Evolutionary conservation across 2,797 vertebrate genomes (phyloP).

Genomic region (Stomatorhinus walkeri): DNA sequence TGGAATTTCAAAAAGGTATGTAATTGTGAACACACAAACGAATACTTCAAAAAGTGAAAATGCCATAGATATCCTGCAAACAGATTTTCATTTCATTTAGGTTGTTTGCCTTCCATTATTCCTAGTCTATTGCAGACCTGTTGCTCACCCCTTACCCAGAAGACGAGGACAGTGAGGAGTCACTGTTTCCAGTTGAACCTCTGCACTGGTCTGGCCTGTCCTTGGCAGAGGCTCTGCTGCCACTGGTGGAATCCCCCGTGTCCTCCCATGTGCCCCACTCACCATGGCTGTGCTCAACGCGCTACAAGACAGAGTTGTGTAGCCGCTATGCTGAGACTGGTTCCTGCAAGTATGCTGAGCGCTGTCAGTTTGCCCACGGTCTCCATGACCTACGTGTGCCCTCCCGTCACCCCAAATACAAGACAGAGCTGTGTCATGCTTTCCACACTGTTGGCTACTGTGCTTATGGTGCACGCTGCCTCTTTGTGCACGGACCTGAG

Average conservation of each 20-base stretch:
- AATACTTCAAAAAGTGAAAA: not conserved
- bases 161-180: slow-evolving; percentile 45
- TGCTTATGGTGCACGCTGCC: slow-evolving; percentile 63
- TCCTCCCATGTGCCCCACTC: slow-evolving; percentile 23
- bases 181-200: slow-evolving; percentile 42
- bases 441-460: slow-evolving; percentile 59
- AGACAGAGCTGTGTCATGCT: slow-evolving; percentile 64
- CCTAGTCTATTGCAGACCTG: slow-evolving; percentile 51
- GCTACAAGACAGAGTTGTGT: slow-evolving; percentile 72
- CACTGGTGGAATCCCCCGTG: slow-evolving; percentile 44
- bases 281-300: slow-evolving; percentile 62
- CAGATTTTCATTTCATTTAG: not conserved
- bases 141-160: slow-evolving; percentile 50
- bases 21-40: not conserved
- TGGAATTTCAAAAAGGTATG: not conserved
- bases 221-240: slow-evolving; percentile 56
- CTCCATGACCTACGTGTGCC: slow-evolving; percentile 64
- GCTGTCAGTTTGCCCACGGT: slow-evolving; percentile 71
- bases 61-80: not conserved
- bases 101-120: not conserved
- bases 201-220: slow-evolving; percentile 34
- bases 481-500: slow-evolving; percentile 59
- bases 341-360: slow-evolving; percentile 60
- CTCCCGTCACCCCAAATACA: slow-evolving; percentile 69
- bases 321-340: slow-evolving; percentile 57